Percentiles rank a stretch among this genome's conserved stretches.
Conservation (phyloP, 2,797 vertebrate species). For the Podarcis lilfordi region DNA sequence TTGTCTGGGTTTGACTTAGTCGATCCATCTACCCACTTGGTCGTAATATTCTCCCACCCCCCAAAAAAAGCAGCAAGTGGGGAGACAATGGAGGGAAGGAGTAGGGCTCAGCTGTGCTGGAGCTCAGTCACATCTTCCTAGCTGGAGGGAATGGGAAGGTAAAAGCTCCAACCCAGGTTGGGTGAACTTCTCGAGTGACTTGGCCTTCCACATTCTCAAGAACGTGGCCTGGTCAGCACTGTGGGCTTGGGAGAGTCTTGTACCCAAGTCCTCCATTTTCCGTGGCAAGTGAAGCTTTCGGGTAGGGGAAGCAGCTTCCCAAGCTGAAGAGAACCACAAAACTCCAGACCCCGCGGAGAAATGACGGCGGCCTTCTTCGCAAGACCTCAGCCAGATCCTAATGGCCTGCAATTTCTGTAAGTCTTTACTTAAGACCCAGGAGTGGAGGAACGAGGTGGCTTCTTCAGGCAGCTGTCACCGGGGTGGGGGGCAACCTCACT, state of each 20-base stretch:
- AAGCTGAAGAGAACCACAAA: slow-evolving; percentile 72
- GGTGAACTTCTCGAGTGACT: not conserved
- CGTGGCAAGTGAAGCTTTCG: not conserved
- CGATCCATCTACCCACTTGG: rapidly evolving
- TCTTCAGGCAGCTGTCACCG: too few species aligned
- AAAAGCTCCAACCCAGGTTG: not conserved
- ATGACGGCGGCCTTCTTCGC: slow-evolving; percentile 74
- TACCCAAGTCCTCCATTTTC: too few species aligned
- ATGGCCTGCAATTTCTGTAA: slow-evolving; percentile 87
- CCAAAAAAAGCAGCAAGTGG: not conserved
- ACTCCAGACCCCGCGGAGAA: slow-evolving; percentile 77
- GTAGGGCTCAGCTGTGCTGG: not conserved
- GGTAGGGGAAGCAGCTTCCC: not conserved
- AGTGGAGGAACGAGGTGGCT: not conserved
- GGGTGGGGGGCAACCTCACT: too few species aligned
- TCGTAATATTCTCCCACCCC: not conserved
- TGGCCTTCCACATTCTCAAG: not conserved
- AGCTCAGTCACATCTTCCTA: not conserved
- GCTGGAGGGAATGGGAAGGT: not conserved
- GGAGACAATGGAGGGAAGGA: not conserved
- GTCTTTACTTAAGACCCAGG: slow-evolving; percentile 62
- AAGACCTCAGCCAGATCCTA: slow-evolving; percentile 75
- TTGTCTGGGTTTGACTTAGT: not conserved
- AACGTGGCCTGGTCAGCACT: not conserved
- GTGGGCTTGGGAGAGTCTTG: not conserved